phyloP scores from a whole-genome alignment of 30 jellyfish, hydroid and myxozoan species.

The Hydra vulgaris region DNA sequence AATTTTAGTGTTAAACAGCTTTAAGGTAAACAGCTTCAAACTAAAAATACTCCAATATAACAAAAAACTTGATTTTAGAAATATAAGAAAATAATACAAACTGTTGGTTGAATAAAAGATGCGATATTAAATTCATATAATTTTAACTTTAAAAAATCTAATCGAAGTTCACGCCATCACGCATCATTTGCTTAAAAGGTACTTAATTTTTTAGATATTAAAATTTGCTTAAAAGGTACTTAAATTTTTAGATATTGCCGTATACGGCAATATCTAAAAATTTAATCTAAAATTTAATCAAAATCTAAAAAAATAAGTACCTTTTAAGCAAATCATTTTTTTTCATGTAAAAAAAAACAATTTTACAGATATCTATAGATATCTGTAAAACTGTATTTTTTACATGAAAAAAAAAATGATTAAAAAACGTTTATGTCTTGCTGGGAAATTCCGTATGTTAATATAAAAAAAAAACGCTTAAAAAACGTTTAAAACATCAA shows the following conservation, averaged over 20 bases:
- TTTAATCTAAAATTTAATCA: too few species aligned
- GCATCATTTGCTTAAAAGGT: neutral
- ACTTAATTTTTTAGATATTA: neutral
- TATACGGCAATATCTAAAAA: too few species aligned
- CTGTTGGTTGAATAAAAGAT: neutral
- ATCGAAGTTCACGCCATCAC: neutral
- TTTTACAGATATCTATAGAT: too few species aligned
- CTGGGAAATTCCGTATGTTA: neutral
- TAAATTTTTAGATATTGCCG: neutral
- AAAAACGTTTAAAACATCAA: neutral
- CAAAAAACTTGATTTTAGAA: neutral
- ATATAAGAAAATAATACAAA: neutral
- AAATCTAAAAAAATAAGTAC: too few species aligned
- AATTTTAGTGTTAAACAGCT: too few species aligned
- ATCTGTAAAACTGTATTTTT: too few species aligned
- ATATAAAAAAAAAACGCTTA: neutral
- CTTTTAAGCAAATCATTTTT: too few species aligned
- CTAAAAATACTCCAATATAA: neutral
- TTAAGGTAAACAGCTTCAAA: neutral
- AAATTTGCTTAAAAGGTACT: too few species aligned
- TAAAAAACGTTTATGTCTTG: too few species aligned
- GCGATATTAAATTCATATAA: neutral
- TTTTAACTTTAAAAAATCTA: neutral
- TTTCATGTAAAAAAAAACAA: too few species aligned
- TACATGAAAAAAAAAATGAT: too few species aligned